Base-by-base conservation (phyloP, 2,113 vertebrate species). In the Pelecanus crispus region DNA sequence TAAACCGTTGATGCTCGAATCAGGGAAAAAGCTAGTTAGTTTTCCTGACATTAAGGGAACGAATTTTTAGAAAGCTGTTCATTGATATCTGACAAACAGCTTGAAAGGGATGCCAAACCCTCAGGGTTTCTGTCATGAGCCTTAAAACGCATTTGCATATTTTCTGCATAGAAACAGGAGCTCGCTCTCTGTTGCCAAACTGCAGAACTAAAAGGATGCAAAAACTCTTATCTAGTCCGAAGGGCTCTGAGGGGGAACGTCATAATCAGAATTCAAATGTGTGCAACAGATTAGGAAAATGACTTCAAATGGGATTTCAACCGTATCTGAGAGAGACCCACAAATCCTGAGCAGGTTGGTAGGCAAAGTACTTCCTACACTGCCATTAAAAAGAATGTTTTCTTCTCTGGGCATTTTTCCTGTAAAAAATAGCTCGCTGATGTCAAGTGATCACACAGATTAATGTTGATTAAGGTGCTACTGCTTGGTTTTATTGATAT, bases 161-260 rank as follows among this genome's bases (percentile, higher is more conserved):
- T 94, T 97, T 97, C 88, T 96, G 88, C 81, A 85, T 94, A 88
- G 96, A 96, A 95, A 92, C 84, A 32, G 96, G 95, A 97, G 94
- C 84, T 82, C 10, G 6, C 34, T 55, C 52, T 56, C 53, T 73
- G 20, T 92, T 96, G 94, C 96, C 96, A 97, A 92, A 59, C 45
- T 84, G 95, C 95, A 97, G 93, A 96, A 94, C 94, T 44, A 32
- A 97, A 97, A 97, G 96, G 95, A 97, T 98, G 94, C 55, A 86
- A 96, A 87, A 96, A 66, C 79, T 86, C 44, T 91, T 91, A 52
- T 62, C 90, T 95, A 90, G 87, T 95, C 80, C 42, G 12, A 73
- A 90, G 74, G 73, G 71, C 94, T 95, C 58, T 59, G 81, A 42
- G 31, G 73, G 67, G 86, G 45, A 73, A 83, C 95, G 95, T 96